Conservation (phyloP, 92 coral and sea anemone genomes). For the Parazoanthus darwini region DNA sequence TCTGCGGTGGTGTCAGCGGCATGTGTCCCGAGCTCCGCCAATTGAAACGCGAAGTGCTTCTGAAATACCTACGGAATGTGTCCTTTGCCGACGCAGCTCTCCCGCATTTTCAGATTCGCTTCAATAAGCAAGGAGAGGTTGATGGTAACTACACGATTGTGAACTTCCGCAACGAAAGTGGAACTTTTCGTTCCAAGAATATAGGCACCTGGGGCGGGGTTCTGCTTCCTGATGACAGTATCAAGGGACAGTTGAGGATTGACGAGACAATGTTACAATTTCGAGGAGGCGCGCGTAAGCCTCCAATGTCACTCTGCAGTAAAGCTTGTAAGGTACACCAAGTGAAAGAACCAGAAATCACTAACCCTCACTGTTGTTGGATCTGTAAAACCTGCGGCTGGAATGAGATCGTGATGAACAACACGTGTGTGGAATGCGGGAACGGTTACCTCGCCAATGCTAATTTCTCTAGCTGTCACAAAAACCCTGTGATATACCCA, state of each 20-base stretch:
- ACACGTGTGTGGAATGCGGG: conserved; percentile 42
- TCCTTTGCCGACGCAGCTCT: conserved; percentile 46
- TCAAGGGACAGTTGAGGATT: conserved; percentile 39
- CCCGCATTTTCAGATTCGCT: conserved; percentile 29
- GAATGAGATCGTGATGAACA: conserved; percentile 46
- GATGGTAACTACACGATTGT: conserved; percentile 47
- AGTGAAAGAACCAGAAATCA: conserved; percentile 38
- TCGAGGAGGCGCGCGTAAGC: conserved; percentile 2
- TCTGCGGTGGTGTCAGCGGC: conserved; percentile 30
- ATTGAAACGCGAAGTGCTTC: conserved; percentile 22
- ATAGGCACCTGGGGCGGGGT: conserved; percentile 56
- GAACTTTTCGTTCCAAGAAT: conserved; percentile 31
- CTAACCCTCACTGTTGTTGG: conserved; percentile 53
- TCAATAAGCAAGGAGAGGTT: conserved; percentile 49
- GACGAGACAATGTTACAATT: conserved; percentile 33
- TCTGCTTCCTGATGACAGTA: conserved; percentile 24
- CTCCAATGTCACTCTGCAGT: conserved; percentile 52
- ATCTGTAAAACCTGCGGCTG: conserved; percentile 37
- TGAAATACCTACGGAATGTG: conserved; percentile 34
- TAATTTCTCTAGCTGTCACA: conserved; percentile 39
- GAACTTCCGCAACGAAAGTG: conserved; percentile 49
- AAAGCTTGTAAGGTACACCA: conserved; percentile 34
- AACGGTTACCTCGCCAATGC: conserved; percentile 27
- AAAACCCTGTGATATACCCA: conserved; percentile 34
- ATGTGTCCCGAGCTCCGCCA: conserved; percentile 36